A percentile compares a stretch with the other conserved stretches of the same genome.
These are phyloP conservation scores for Taeniopygia guttata DNA, from an alignment of 2,797 vertebrate genomes.

Conservation along the genomic window DNA sequence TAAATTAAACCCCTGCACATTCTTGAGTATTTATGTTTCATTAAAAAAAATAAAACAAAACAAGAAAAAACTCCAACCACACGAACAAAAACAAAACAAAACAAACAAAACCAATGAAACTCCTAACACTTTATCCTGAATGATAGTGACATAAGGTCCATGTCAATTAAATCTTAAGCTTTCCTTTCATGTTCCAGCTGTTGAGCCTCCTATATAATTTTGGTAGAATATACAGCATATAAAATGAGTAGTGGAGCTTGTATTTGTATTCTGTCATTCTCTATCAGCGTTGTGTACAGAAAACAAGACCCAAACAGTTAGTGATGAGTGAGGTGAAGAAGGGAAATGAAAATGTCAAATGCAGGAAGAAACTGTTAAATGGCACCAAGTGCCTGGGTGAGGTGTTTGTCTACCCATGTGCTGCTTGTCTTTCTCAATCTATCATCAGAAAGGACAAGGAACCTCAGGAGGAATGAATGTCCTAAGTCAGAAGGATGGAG, in stretches of 20 bases:
- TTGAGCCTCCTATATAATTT: slow-evolving; percentile 8
- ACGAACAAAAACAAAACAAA: background rate
- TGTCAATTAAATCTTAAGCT: slow-evolving; percentile 50
- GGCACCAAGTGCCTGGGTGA: slow-evolving; percentile 84
- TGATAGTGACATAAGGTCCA: background rate
- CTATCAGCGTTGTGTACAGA: slow-evolving; percentile 68
- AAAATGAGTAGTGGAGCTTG: slow-evolving; percentile 59
- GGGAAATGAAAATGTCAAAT: slow-evolving; percentile 80
- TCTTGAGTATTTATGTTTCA: background rate
- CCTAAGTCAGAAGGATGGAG: slow-evolving; percentile 62
- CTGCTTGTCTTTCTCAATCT: slow-evolving; percentile 85
- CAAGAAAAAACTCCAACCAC: background rate
- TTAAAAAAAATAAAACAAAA: background rate
- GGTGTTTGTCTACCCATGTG: slow-evolving; percentile 85
- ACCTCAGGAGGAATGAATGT: slow-evolving; percentile 79
- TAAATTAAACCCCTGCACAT: background rate
- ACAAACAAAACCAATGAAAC: background rate
- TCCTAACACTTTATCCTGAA: background rate
- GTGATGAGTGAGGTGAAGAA: slow-evolving; percentile 81
- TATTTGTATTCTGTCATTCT: slow-evolving; percentile 72
- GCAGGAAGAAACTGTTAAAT: slow-evolving; percentile 82
- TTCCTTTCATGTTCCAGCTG: slow-evolving; percentile 31
- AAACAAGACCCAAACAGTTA: slow-evolving; percentile 72
- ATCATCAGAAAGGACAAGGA: slow-evolving; percentile 81
- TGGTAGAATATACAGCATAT: slow-evolving; percentile 30